A percentile compares a stretch with the other conserved stretches of the same genome.
Conservation (phyloP, 1,140 invertebrate species). For the Drosophila bipectinata region DNA sequence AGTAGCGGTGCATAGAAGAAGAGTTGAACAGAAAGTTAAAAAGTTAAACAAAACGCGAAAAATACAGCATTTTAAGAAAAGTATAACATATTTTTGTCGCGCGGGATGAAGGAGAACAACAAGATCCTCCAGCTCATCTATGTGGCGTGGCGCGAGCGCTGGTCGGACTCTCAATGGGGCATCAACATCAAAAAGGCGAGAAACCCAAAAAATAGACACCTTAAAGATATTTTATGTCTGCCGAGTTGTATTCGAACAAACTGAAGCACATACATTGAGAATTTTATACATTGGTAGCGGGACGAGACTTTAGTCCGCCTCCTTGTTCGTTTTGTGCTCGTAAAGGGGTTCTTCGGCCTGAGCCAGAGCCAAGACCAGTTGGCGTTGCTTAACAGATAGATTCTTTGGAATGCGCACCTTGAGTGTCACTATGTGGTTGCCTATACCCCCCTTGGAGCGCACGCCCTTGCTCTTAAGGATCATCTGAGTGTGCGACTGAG, state of each 20-base stretch:
- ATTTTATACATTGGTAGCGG: conserved; percentile 39
- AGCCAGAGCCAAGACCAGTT: conserved; percentile 69
- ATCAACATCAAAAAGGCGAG: conserved; percentile 95
- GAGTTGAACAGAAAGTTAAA: conserved; percentile 12
- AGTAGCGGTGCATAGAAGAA: conserved; percentile 22
- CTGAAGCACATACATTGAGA: conserved; percentile 51
- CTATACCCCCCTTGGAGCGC: conserved; percentile 43
- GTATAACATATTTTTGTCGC: background rate
- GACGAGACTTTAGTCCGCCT: background rate
- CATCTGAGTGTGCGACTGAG: conserved; percentile 68
- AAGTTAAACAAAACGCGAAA: conserved; percentile 23
- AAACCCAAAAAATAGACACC: background rate
- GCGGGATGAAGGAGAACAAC: conserved; percentile 71
- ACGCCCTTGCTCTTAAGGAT: conserved; percentile 67
- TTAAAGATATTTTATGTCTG: conserved; percentile 15
- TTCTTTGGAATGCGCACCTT: conserved; percentile 69
- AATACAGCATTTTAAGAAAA: background rate
- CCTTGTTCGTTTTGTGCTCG: conserved; percentile 30
- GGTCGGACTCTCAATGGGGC: conserved; percentile 97
- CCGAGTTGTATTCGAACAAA: conserved; percentile 19
- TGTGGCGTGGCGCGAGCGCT: conserved; percentile 95
- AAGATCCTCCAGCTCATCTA: conserved; percentile 75
- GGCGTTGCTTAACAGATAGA: conserved; percentile 74
- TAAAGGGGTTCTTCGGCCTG: conserved; percentile 70
- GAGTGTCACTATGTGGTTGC: conserved; percentile 70